These are phyloP conservation scores for Podarcis siculus DNA, from an alignment of 2,797 vertebrate species.

Conservation along the genomic window DNA sequence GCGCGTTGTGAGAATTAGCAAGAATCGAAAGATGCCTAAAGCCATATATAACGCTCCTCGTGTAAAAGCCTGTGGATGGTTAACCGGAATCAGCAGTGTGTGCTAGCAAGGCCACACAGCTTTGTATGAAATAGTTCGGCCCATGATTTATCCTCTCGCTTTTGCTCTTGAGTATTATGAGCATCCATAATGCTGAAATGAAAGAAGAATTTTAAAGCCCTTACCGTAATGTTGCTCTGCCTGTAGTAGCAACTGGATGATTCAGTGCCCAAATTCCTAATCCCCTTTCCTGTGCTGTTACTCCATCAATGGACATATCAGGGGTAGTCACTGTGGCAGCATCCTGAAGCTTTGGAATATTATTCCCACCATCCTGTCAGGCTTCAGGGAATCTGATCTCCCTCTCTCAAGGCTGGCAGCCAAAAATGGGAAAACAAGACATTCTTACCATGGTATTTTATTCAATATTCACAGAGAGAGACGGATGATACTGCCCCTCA, in stretches of 20 bases:
- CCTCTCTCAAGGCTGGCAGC: too few relatives aligned
- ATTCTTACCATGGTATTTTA: too few relatives aligned
- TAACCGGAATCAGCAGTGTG: not conserved
- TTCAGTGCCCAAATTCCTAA: not conserved
- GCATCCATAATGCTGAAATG: not conserved
- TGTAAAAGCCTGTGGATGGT: not conserved
- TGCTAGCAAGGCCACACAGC: not conserved
- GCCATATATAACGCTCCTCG: not conserved
- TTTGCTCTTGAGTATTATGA: not conserved
- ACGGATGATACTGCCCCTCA: too few relatives aligned
- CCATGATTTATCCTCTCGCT: not conserved
- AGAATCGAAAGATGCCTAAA: not conserved
- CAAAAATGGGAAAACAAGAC: too few relatives aligned
- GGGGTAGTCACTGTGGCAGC: too few relatives aligned
- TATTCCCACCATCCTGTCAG: too few relatives aligned
- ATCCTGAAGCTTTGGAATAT: too few relatives aligned
- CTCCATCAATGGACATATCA: not conserved
- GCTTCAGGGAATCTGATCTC: too few relatives aligned
- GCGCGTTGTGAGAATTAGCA: not conserved
- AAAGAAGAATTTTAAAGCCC: not conserved
- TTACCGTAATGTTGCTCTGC: not conserved
- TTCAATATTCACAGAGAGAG: too few relatives aligned
- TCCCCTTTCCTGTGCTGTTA: not conserved
- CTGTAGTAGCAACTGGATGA: not conserved
- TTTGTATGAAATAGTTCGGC: not conserved